Percentiles rank a stretch among this genome's conserved stretches.
These are phyloP conservation scores for Saimiri boliviensis DNA, from an alignment of 2,113 vertebrate species.

Conservation along the genomic window DNA sequence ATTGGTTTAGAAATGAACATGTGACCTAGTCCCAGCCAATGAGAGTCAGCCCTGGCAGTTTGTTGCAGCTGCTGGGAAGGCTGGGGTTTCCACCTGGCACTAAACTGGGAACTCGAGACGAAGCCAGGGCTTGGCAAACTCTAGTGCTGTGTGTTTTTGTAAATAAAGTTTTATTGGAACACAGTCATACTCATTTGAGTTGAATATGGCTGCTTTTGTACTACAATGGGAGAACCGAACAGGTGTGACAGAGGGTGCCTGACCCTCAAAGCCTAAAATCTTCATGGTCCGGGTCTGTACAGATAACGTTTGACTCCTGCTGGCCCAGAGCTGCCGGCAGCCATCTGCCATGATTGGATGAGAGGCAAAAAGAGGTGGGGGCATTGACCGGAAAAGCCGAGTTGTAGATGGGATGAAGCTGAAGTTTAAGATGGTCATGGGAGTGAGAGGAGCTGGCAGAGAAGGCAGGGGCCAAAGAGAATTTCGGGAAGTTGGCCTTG, in stretches of 20 bases:
- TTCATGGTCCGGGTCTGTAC: background rate
- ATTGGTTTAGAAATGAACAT: background rate
- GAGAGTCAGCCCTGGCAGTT: background rate
- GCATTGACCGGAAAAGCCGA: background rate
- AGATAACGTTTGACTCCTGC: rapidly evolving
- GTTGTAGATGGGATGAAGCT: background rate
- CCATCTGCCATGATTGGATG: background rate
- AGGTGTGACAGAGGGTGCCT: background rate
- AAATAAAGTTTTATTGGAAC: background rate
- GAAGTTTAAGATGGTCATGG: background rate
- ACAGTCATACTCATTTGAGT: no score
- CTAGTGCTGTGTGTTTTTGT: background rate
- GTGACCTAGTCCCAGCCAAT: background rate
- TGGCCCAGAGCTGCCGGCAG: background rate
- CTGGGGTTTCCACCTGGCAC: background rate
- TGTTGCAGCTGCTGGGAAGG: background rate
- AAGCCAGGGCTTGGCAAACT: background rate
- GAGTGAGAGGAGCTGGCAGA: background rate
- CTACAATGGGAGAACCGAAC: background rate
- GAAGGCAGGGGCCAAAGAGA: background rate
- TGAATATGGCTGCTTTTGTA: background rate
- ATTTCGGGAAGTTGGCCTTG: background rate
- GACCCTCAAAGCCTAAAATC: background rate
- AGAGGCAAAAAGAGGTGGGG: background rate
- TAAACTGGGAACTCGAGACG: background rate